Conservation (phyloP, 2,888 invertebrate genomes). For the Polyploca ridens region DNA sequence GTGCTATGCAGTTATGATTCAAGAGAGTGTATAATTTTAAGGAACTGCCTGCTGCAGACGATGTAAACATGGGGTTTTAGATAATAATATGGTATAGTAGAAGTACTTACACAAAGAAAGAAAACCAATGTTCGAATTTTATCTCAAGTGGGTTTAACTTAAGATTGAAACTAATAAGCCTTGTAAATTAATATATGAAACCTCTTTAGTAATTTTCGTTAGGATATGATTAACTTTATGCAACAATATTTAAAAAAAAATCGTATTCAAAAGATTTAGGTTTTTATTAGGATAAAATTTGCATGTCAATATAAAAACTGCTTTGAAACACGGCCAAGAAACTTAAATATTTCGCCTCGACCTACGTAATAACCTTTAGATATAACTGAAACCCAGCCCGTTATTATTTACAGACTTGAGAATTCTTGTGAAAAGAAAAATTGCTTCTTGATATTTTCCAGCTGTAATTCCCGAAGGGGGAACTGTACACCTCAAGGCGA, state of each 20-base stretch:
- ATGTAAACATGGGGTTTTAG: conserved; percentile 44
- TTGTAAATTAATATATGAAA: too few species aligned
- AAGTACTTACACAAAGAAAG: not conserved
- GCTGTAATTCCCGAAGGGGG: conserved; percentile 14
- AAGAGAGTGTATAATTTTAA: conserved; percentile 82
- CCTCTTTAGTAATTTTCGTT: too few species aligned
- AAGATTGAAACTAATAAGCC: too few species aligned
- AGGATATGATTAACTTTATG: too few species aligned
- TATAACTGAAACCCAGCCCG: not conserved
- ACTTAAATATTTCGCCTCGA: not conserved
- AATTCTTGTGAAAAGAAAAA: conserved; percentile 14
- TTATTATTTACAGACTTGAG: not conserved
- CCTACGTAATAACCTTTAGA: not conserved
- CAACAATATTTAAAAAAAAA: too few species aligned
- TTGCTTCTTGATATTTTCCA: conserved; percentile 16
- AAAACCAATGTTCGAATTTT: not conserved
- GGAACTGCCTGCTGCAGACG: conserved; percentile 52
- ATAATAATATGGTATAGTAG: conserved; percentile 14
- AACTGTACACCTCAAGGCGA: conserved; percentile 39
- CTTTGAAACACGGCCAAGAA: not conserved
- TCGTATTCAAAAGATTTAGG: not conserved
- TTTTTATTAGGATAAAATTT: not conserved
- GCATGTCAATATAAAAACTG: not conserved
- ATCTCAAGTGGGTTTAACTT: not conserved
- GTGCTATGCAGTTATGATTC: conserved; percentile 82